Conservation (phyloP, 2,888 invertebrate genomes). For the Diachrysia chrysitis region DNA sequence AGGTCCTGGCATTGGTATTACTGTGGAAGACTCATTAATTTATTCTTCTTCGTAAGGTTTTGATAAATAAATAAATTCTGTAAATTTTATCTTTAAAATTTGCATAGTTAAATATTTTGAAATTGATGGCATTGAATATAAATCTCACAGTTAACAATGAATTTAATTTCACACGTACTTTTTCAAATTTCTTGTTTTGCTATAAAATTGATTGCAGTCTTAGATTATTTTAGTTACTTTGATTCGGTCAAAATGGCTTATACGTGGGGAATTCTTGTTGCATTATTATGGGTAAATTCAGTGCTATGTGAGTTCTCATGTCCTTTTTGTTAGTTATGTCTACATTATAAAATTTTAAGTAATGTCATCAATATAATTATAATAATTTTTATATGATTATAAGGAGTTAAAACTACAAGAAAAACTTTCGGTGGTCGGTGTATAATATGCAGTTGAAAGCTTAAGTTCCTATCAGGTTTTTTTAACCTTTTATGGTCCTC, state of each 20-base stretch:
- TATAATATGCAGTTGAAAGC: no score
- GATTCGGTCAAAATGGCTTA: slow-evolving; percentile 16
- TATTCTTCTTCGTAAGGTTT: background rate
- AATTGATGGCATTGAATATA: background rate
- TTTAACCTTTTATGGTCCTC: no score
- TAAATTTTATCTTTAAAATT: no score
- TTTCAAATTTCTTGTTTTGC: background rate
- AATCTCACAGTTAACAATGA: background rate
- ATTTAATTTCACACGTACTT: background rate
- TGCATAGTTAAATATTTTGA: no score
- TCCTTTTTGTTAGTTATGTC: background rate
- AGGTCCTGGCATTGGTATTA: slow-evolving; percentile 81
- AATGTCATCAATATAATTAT: no score
- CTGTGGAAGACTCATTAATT: slow-evolving; percentile 57
- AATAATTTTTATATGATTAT: no score
- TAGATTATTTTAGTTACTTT: background rate
- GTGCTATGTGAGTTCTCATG: slow-evolving; percentile 11
- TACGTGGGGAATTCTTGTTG: slow-evolving; percentile 5
- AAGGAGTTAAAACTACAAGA: no score
- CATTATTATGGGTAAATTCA: slow-evolving; percentile 8
- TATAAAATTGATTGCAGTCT: background rate
- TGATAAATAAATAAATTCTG: no score
- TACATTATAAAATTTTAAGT: no score
- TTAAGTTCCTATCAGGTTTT: no score
- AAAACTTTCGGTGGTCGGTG: no score